Evolutionary conservation across 2,888 invertebrate genomes (phyloP).

Genomic region (Heliconius sara): DNA sequence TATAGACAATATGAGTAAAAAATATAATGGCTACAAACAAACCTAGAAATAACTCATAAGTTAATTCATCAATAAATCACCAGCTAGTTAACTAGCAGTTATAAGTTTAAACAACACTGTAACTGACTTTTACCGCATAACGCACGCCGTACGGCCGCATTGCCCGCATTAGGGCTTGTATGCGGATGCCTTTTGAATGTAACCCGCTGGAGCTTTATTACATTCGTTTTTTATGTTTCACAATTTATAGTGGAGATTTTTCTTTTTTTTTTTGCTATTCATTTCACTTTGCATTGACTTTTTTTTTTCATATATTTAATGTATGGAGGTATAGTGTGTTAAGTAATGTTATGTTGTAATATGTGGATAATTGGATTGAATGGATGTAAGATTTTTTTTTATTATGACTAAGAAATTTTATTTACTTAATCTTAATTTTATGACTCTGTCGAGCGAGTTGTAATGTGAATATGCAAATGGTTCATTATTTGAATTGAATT

Average conservation of each 20-base stretch:
- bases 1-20: no score
- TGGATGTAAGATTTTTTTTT: no score
- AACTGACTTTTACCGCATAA: conserved; percentile 22
- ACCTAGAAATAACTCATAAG: not conserved
- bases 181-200: conserved; percentile 25
- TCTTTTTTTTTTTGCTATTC: conserved; percentile 14
- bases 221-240: conserved; percentile 19
- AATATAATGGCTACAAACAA: not conserved
- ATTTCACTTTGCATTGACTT: not conserved
- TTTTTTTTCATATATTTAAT: conserved; percentile 1
- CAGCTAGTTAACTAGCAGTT: conserved; percentile 4
- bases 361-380: not conserved
- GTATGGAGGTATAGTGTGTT: not conserved
- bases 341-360: not conserved
- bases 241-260: conserved; percentile 8
- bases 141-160: conserved; percentile 18
- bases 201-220: conserved; percentile 21
- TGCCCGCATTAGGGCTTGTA: conserved; percentile 21
- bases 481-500: no score
- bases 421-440: no score
- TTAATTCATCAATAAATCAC: conserved; percentile 15
- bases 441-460: no score
- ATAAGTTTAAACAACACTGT: conserved; percentile 18
- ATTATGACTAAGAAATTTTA: no score
- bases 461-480: no score